Evolutionary conservation across 2,113 vertebrate species (phyloP).

Genomic region (Engraulis encrasicolus): DNA sequence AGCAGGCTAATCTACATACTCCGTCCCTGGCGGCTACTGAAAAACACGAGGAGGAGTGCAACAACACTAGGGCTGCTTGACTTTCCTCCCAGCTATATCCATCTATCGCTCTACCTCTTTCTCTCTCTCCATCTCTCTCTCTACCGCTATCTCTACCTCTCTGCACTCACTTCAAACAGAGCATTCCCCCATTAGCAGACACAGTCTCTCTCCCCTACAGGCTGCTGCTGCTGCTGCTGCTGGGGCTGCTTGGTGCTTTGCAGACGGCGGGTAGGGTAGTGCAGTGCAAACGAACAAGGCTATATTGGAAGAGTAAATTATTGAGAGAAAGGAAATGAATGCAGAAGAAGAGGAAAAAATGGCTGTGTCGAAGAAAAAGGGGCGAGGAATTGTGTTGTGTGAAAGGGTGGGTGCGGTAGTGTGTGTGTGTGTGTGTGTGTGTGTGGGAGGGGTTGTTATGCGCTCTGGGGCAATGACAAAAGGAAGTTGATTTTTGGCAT

Average conservation of each 20-base stretch:
- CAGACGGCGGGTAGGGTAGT: no score
- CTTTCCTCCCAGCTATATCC: constrained; percentile 21
- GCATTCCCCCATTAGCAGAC: constrained; percentile 15
- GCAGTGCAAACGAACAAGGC: constrained; percentile 31
- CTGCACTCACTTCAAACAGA: constrained; percentile 28
- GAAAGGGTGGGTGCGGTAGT: no score
- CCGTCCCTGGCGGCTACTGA: neutral
- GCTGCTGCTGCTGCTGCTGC: no score
- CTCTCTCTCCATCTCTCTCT: no score
- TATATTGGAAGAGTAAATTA: constrained; percentile 47
- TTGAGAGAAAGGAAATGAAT: constrained; percentile 47
- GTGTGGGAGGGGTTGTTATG: no score
- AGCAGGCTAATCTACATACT: neutral
- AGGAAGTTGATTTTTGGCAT: neutral
- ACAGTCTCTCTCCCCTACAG: neutral
- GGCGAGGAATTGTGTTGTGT: neutral
- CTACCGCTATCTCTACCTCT: no score
- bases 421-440: no score
- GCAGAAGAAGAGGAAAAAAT: constrained; percentile 45
- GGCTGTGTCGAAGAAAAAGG: constrained; percentile 40
- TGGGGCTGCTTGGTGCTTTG: no score
- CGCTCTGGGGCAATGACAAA: neutral
- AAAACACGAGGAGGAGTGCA: neutral
- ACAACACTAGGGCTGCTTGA: neutral
- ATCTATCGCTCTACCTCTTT: no score